Evolutionary conservation across 2,888 invertebrate species (phyloP).

Genomic region (Iselma pallidipennis): DNA sequence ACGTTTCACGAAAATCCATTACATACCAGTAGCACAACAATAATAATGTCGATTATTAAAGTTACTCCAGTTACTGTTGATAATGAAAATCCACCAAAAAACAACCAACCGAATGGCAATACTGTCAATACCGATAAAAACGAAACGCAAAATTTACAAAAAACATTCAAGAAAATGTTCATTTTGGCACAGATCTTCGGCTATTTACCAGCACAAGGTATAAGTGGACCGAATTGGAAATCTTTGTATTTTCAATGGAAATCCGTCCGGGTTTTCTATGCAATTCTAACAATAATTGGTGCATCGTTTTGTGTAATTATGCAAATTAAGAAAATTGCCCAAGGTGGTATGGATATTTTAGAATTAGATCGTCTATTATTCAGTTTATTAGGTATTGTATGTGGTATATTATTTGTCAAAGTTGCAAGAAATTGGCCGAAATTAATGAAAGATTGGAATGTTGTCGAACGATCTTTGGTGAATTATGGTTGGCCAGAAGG

Average conservation of each 20-base stretch:
- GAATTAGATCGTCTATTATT: constrained; percentile 21
- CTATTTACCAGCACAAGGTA: constrained; percentile 19
- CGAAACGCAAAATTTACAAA: constrained; percentile 20
- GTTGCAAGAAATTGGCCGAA: constrained; percentile 25
- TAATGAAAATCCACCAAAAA: not conserved
- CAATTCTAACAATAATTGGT: constrained; percentile 13
- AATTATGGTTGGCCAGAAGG: constrained; percentile 22
- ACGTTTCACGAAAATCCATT: too few species aligned
- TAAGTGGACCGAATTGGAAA: constrained; percentile 9
- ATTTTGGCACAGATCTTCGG: constrained; percentile 19
- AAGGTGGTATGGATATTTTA: constrained; percentile 12
- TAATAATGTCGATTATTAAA: too few species aligned
- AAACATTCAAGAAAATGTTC: constrained; percentile 11
- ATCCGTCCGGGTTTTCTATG: constrained; percentile 20
- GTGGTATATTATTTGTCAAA: constrained; percentile 17
- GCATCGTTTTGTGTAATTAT: constrained; percentile 6
- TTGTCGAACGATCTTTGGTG: constrained; percentile 14
- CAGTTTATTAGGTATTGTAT: constrained; percentile 12
- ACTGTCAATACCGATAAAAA: not conserved
- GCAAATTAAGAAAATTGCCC: constrained; percentile 16
- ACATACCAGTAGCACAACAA: too few species aligned
- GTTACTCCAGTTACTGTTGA: too few species aligned
- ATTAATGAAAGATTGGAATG: constrained; percentile 27
- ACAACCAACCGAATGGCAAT: not conserved
- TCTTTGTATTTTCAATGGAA: constrained; percentile 27